A percentile compares a stretch with the other conserved stretches of the same genome.
Conservation (phyloP, 2,888 invertebrate species). For the Drosophila paranaensis region DNA sequence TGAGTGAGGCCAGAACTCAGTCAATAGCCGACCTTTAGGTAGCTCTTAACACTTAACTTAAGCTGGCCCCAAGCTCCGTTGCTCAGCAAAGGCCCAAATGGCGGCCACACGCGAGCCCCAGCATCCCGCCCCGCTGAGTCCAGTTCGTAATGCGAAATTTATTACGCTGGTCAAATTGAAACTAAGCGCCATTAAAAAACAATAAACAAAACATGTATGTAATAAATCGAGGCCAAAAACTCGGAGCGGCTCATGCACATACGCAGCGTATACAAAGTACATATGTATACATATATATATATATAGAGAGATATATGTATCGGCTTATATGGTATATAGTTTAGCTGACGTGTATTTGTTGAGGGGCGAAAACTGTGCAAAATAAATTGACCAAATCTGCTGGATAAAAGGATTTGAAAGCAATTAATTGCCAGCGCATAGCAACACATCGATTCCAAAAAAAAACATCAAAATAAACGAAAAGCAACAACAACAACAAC, state of each 20-base stretch:
- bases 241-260: constrained; percentile 19
- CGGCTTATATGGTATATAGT: constrained; percentile 7
- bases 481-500: constrained; percentile 17
- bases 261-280: background rate
- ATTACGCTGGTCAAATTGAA: constrained; percentile 76
- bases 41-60: background rate
- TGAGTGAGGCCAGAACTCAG: background rate
- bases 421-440: constrained; percentile 76
- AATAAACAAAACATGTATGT: constrained; percentile 76
- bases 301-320: background rate
- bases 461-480: background rate
- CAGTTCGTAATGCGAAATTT: constrained; percentile 75
- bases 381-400: constrained; percentile 79
- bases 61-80: background rate
- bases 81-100: background rate
- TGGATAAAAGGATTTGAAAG: constrained; percentile 78
- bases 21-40: constrained; percentile 6
- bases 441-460: constrained; percentile 52
- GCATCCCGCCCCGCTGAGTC: background rate
- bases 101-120: constrained; percentile 22
- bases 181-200: constrained; percentile 77
- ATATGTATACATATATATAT: background rate
- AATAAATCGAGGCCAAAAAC: constrained; percentile 65
- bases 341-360: constrained; percentile 37
- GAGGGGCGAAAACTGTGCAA: constrained; percentile 57